Base-by-base conservation (phyloP, 2,888 invertebrate genomes). In the Trissolcus japonicus region DNA sequence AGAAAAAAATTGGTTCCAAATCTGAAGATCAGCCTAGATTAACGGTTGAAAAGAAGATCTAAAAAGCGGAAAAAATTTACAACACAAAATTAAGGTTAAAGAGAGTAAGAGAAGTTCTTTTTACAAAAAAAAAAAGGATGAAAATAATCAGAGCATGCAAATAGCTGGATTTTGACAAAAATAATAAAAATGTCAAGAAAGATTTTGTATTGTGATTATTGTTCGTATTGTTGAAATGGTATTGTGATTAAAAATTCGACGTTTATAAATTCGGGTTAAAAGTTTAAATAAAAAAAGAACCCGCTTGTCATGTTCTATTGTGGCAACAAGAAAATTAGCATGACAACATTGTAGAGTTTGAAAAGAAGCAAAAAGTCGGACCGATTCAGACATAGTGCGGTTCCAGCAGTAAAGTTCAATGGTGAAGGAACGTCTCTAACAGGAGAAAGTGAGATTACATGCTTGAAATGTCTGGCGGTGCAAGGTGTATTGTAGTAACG, bases 361-460 rank as follows among this genome's bases (percentile, higher is more conserved):
- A 55, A 61, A 71, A 25, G n/a, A 57, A 57, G 29, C 6, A 54
- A 65, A 69, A 60, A 63, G 59, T 65, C 68, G 54, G 43, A 71
- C 46, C 17, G 46, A 75, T 63, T 62, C 46, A 43, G 48, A 51
- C 54, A 53, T 11, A 73, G 17, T 55, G n/a, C n/a, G 60, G 59
- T 59, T 61, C 46, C 48, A 54, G 56, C 35, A 43, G 53, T 60
- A 63, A 76, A 78, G 75, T 71, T 65, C 66, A 78, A 68, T 80
- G 63, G 77, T 72, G 68, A 61, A 50, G 60, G 62, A 62, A 57
- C 56, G 55, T 51, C 61, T 43, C 79, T 79, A 79, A 82, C 82
- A 83, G 79, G 84, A 84, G 84, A 85, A 85, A 85, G 84, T 81
- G 69, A 78, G 78, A 79, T 83, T 82, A 80, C 83, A 82, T 74